Conservation (phyloP, 2,113 vertebrate genomes). For the Microcebus lehilahytsara region DNA sequence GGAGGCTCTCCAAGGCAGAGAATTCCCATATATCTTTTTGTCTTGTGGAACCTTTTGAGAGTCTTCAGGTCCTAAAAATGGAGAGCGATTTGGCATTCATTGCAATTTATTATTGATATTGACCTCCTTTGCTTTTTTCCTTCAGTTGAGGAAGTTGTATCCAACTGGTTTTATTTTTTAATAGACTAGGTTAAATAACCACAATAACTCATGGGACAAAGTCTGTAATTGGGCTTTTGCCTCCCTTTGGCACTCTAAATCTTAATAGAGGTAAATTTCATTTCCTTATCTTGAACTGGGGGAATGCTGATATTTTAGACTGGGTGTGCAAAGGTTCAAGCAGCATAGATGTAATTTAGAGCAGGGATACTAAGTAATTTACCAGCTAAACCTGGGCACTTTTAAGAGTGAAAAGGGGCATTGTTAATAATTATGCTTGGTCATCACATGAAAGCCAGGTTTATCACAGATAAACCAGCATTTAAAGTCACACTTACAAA, state of each 20-base stretch:
- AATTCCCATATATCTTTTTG: conserved; percentile 50
- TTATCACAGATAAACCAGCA: not conserved
- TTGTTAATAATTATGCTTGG: not conserved
- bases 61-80: conserved; percentile 23
- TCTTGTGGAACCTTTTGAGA: conserved; percentile 9
- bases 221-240: not conserved
- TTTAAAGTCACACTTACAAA: not conserved
- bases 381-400: not conserved
- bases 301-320: not conserved
- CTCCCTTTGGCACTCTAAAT: not conserved
- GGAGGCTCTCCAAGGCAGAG: conserved; percentile 37
- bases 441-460: not conserved
- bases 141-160: not conserved
- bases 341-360: not conserved
- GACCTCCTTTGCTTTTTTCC: not conserved
- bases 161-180: not conserved
- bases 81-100: not conserved
- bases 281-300: not conserved
- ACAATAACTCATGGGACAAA: not conserved
- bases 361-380: not conserved
- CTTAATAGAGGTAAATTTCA: not conserved
- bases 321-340: not conserved
- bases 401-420: not conserved
- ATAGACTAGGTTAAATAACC: not conserved
- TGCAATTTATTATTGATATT: conserved; percentile 52